A percentile compares a stretch with the other conserved stretches of the same genome.
Evolutionary conservation across 2,888 invertebrate genomes (phyloP).

Genomic region (Acanthoscelides obtectus): DNA sequence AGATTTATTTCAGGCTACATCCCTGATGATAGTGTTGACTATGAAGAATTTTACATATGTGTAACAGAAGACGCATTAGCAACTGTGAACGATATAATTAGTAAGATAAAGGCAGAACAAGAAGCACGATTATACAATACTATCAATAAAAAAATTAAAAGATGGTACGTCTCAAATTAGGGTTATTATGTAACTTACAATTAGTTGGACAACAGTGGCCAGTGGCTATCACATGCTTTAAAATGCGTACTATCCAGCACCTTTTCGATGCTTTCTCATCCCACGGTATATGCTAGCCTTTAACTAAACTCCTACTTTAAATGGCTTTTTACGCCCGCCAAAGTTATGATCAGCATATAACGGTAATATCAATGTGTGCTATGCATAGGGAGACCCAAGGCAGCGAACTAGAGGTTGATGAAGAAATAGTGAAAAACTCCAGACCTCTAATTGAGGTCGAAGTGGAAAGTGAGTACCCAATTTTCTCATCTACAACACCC

Average conservation of each 20-base stretch:
- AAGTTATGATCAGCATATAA: no score
- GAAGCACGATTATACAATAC: conserved; percentile 34
- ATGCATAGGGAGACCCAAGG: conserved; percentile 50
- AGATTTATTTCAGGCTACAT: conserved; percentile 53
- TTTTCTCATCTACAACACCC: conserved; percentile 37
- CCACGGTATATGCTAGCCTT: no score
- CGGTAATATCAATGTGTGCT: neutral
- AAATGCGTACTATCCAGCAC: no score
- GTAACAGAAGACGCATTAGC: conserved; percentile 55
- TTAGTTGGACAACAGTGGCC: no score
- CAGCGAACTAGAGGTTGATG: conserved; percentile 61
- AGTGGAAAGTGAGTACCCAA: conserved; percentile 60
- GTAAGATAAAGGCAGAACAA: conserved; percentile 54
- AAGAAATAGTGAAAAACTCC: conserved; percentile 47
- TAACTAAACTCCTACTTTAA: no score
- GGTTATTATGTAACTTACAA: no score
- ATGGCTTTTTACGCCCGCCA: no score
- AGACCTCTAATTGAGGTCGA: conserved; percentile 63
- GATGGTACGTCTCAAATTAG: conserved; percentile 21
- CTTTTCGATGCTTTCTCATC: no score
- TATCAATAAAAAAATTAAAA: conserved; percentile 25
- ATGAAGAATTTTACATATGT: conserved; percentile 68
- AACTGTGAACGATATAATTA: conserved; percentile 49
- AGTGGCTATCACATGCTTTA: no score
- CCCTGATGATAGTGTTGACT: conserved; percentile 56